phyloP scores from a whole-genome alignment of 2,888 invertebrate species.

The Parascotia fuliginaria region DNA sequence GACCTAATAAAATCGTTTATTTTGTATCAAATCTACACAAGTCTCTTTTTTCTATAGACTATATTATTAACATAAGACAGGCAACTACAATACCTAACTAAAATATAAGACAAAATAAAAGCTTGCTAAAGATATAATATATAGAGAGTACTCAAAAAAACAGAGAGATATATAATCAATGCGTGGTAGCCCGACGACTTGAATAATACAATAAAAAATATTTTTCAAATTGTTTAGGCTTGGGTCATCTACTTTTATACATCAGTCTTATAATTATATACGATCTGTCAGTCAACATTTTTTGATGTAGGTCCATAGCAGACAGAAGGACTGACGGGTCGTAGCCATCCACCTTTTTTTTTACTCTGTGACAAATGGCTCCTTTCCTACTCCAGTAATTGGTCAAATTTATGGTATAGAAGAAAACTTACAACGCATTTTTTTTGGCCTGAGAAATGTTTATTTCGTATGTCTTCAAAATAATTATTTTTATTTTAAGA shows the following conservation, averaged over 20 bases:
- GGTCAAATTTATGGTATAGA: constrained; percentile 67
- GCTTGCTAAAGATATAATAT: too few species aligned
- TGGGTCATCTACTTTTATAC: constrained; percentile 33
- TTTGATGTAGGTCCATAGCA: constrained; percentile 71
- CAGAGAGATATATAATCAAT: too few species aligned
- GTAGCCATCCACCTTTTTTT: constrained; percentile 63
- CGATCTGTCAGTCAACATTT: constrained; percentile 69
- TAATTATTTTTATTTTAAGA: constrained; percentile 17
- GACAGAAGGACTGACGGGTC: constrained; percentile 76
- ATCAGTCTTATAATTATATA: too few species aligned
- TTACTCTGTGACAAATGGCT: constrained; percentile 75
- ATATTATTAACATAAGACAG: too few species aligned
- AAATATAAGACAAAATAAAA: too few species aligned
- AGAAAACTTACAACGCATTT: constrained; percentile 43
- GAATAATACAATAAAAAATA: too few species aligned
- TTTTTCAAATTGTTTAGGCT: constrained; percentile 17
- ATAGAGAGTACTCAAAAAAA: too few species aligned
- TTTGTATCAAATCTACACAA: too few species aligned
- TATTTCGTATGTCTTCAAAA: constrained; percentile 10
- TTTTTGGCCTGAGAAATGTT: constrained; percentile 22
- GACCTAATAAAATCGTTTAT: too few species aligned
- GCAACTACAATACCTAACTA: too few species aligned
- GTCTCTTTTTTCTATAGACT: too few species aligned
- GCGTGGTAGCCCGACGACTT: too few species aligned
- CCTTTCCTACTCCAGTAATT: constrained; percentile 66